Evolutionary conservation across 2,113 vertebrate genomes (phyloP), one percentile per base, ranked within the genome.

Genomic region (Spea bombifrons): DNA sequence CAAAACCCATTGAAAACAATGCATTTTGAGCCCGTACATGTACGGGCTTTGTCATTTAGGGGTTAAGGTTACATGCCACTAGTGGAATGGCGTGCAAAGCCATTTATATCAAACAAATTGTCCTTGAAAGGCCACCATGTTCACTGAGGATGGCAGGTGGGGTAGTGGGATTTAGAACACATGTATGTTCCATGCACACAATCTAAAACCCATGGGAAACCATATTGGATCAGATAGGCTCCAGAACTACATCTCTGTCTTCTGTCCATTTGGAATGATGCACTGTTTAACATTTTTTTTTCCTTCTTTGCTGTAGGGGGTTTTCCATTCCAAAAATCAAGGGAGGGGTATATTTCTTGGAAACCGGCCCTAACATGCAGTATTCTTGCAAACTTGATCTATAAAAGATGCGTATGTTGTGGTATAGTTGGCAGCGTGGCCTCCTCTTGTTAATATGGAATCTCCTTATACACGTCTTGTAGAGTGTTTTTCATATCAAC

Each of bases 191-290:
- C 55, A 9, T 59, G 9, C 12, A 52, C 50, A 13, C 55, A 59
- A 3, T 59, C 10, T 13, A 9, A 59, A 59, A 59, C 55, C 55
- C 55, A 59, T 59, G 55, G 75, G 66, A 77, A 77, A 77, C 75
- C 46, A 67, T 77, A 77, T 67, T 66, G 70, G 65, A 77, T 70
- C 12, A 66, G 12, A 69, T 69, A 10, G 12, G 13, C 49, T 30
- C 47, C 46, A 45, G 43, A 61, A 17, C 45, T 17, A 3, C 5
- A 17, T 17, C 17, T 64, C 17, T 64, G 43, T 61, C 59, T 77
- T 59, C 75, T 77, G 49, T 77, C 46, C 75, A 30, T 70, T 48
- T 70, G 8, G 66, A 65, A 45, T 30, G 50, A 67, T 76, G 52
- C 17, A 7, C 12, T 66, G 53, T 44, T 4, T 15, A 61, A 13